Conservation (phyloP, 2,797 vertebrate genomes). For the Ceryle rudis region DNA sequence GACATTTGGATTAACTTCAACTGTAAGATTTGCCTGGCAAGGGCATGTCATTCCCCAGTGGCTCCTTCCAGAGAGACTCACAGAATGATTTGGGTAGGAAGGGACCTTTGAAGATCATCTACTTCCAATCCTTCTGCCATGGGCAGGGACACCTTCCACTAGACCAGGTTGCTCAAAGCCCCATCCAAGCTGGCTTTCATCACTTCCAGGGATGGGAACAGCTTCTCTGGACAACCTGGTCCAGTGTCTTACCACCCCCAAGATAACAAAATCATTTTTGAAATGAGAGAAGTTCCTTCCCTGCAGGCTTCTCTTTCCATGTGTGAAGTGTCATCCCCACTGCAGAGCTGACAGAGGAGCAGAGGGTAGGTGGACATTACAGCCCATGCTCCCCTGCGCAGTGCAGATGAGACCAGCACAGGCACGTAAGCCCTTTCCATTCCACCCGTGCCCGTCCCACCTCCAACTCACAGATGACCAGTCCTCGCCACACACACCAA, state of each 20-base stretch:
- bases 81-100: background rate
- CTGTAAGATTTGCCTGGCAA: background rate
- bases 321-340: too few species aligned
- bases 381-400: background rate
- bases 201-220: background rate
- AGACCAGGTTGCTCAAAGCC: background rate
- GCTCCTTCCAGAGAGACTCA: background rate
- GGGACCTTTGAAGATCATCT: background rate
- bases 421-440: background rate
- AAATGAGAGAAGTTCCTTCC: background rate
- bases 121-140: too few species aligned
- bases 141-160: background rate
- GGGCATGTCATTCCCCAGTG: background rate
- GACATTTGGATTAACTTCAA: background rate
- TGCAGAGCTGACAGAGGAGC: background rate
- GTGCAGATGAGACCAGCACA: background rate
- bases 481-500: background rate
- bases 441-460: accelerated
- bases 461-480: background rate
- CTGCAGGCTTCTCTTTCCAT: background rate
- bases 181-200: background rate
- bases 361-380: background rate
- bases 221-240: background rate
- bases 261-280: background rate
- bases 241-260: background rate